These are phyloP conservation scores for Zele albiditarsus DNA, from an alignment of 2,888 invertebrate species.

Conservation along the genomic window DNA sequence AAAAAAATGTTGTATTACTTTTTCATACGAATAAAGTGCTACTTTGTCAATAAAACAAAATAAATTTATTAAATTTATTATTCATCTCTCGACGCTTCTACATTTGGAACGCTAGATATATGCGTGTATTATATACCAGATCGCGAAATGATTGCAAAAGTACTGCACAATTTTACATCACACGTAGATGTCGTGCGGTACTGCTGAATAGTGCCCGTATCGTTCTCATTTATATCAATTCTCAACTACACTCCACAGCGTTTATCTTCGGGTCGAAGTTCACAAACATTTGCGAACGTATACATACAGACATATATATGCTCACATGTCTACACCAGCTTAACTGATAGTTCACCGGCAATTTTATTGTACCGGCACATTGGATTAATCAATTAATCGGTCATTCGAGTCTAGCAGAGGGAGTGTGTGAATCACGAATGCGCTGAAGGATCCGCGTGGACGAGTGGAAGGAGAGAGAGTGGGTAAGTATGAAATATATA, in stretches of 20 bases:
- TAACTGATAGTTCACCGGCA: neutral
- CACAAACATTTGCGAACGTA: constrained; percentile 9
- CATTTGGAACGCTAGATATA: neutral
- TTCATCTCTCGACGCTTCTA: neutral
- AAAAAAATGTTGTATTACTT: constrained; percentile 67
- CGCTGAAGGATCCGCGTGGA: neutral
- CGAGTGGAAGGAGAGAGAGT: neutral
- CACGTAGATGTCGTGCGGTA: constrained; percentile 14
- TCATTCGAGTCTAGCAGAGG: neutral
- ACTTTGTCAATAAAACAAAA: constrained; percentile 68
- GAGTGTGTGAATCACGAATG: neutral
- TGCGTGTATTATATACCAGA: neutral
- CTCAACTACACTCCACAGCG: neutral
- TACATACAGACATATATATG: neutral
- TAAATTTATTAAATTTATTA: neutral
- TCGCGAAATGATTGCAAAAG: neutral
- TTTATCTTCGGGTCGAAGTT: constrained; percentile 35
- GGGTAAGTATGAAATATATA: neutral
- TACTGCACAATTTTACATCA: constrained; percentile 24
- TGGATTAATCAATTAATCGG: neutral
- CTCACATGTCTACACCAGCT: neutral
- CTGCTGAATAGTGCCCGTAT: neutral
- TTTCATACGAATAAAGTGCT: constrained; percentile 71
- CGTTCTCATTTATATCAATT: neutral
- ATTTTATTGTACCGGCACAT: neutral